Base-by-base conservation (phyloP, 2,113 vertebrate species). In the Eptesicus fuscus region DNA sequence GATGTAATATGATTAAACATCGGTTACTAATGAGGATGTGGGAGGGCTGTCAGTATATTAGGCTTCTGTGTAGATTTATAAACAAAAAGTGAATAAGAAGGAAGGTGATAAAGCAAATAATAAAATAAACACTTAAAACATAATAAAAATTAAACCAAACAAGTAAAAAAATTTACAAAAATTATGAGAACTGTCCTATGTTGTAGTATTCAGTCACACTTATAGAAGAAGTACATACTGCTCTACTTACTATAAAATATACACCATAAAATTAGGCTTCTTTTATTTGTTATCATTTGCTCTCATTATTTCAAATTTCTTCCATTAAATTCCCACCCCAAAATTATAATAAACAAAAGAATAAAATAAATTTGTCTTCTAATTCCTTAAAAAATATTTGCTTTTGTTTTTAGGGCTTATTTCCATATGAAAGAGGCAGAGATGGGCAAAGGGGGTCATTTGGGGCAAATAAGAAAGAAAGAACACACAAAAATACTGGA, bases 141-240 rank as follows among this genome's bases (percentile, higher is more conserved):
- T 79, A 47, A 70, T 51, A 89, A 73, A 84, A 93, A 88, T 65
- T 77, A 86, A 94, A 82, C 18, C 42, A 90, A 92, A 40, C 14
- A 67, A 82, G 25, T 32, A 77, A 35, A 56, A 35, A 91, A 56
- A 44, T 70, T 85, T 32, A 73, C 40, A 61, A 83, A 69, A 69
- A 88, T 74, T 83, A 35, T 6, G 83, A 79, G 47, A 77, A 69
- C 30, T 32, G 10, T 40, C 9, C 1, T 71, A 6, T 13, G 71
- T 18, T 1, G 30, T 32, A 37, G 11, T 32, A 28, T 74, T 78
- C 18, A 80, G 51, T 89, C 13, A 37, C 3, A 5, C 79, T 91
- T 83, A 40, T 53, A 85, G 56, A 84, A 44, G 56, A 80, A 30
- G 37, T 69, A 67, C 7, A 17, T 67, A 47, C 25, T 79, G 17